A percentile compares a stretch with the other conserved stretches of the same genome.
These are phyloP conservation scores for Synanceia verrucosa DNA, from an alignment of 2,797 vertebrate genomes.

Conservation along the genomic window DNA sequence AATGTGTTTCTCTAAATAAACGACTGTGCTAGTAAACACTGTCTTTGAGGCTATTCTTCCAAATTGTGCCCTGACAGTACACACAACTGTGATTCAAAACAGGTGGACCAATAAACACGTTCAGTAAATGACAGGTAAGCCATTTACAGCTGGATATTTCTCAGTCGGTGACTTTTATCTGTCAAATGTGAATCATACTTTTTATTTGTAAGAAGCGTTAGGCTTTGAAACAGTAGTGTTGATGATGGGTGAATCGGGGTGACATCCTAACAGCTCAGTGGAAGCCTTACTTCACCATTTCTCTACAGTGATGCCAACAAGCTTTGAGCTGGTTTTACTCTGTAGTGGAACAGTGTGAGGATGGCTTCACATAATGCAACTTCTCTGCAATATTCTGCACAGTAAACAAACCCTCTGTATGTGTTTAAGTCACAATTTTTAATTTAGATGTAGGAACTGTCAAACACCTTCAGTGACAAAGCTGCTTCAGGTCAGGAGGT, in stretches of 20 bases:
- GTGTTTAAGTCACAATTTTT: background rate
- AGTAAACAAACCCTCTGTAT: background rate
- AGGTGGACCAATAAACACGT: background rate
- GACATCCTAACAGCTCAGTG: background rate
- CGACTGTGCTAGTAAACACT: constrained; percentile 67
- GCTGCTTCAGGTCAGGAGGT: background rate
- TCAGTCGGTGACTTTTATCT: background rate
- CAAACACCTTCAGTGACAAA: background rate
- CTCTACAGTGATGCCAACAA: constrained; percentile 8
- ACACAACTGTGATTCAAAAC: constrained; percentile 6
- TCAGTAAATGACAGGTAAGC: background rate
- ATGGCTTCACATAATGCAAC: constrained; percentile 27
- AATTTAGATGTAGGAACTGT: background rate
- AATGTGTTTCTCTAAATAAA: constrained; percentile 81
- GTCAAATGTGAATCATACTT: background rate
- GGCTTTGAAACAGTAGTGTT: constrained; percentile 1
- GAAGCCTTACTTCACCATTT: constrained; percentile 12
- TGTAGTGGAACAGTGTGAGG: constrained; percentile 21
- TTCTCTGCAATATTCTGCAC: constrained; percentile 21
- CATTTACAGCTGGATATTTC: background rate
- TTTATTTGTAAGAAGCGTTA: background rate
- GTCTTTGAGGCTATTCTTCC: background rate
- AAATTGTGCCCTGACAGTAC: background rate
- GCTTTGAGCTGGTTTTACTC: constrained; percentile 28
- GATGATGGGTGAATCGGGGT: background rate